Base-by-base conservation (phyloP, 2,888 invertebrate species). In the Thymelicus sylvestris region DNA sequence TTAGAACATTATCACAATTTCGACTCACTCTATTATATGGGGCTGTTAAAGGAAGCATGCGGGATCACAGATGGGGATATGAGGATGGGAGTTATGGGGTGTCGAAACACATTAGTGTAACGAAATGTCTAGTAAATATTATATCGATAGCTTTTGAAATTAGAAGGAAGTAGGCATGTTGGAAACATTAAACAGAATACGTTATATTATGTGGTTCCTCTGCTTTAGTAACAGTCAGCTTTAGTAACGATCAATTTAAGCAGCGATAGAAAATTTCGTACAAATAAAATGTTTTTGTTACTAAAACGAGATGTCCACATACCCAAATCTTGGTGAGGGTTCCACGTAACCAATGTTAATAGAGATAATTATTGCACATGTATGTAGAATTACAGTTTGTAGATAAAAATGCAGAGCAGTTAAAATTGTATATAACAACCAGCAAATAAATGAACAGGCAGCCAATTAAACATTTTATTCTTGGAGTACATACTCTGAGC, bases 11-110 rank as follows among this genome's bases (percentile, higher is more conserved):
- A 86, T 82, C 83, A 79, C 81, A 83, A 79, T 79, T 77, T 79
- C 75, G 74, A 78, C 81, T 55, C 48, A 60, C 77, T 83, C 78
- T 81, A 78, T 81, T 80, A 60, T 60, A 70, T 82, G 89, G 92
- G 93, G 91, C 89, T 87, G 86, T 93, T 92, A 93, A 93, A 93
- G 93, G 92, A 93, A 93, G 93, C 93, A 93, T 93, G 93, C 93
- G 88, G 92, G 92, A 84, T 84, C 72, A 81, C 79, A 79, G 78
- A 78, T 74, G 82, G 84, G 80, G 79, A 78, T 71, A 62, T 67
- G 55, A 74, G 79, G 80, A 77, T 77, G 64, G 74, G 71, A 68
- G 61, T 66, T 31, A 60, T 38, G 60, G 59, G 66, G 39, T 60
- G 47, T 38, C 38, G 31, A 59, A 61, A 48, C 12, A 38, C 48